A percentile compares a stretch with the other conserved stretches of the same genome.
phyloP scores from a whole-genome alignment of 2,797 vertebrate species.

The Ataeniobius toweri region DNA sequence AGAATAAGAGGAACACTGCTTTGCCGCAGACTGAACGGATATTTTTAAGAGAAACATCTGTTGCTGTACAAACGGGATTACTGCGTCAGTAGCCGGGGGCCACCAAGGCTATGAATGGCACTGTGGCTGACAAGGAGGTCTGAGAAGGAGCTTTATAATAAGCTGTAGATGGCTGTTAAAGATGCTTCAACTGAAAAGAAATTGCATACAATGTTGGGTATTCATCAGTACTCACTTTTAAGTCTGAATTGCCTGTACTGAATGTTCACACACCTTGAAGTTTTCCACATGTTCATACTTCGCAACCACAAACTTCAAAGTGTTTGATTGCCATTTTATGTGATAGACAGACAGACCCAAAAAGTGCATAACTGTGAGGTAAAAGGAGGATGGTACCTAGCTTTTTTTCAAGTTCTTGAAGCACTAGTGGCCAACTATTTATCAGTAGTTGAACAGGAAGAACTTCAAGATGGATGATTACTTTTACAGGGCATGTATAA shows the following conservation, averaged over 20 bases:
- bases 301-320: not conserved
- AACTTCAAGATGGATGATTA: not conserved
- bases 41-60: slow-evolving; percentile 81
- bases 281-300: not conserved
- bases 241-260: not conserved
- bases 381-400: not conserved
- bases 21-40: slow-evolving; percentile 65
- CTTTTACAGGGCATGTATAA: not conserved
- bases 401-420: not conserved
- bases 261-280: not conserved
- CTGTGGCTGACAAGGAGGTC: slow-evolving; percentile 44
- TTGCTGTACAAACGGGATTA: slow-evolving; percentile 79
- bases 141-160: slow-evolving; percentile 70
- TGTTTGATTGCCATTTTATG: not conserved
- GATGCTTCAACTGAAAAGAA: slow-evolving; percentile 58
- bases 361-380: not conserved
- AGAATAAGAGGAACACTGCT: slow-evolving; percentile 66
- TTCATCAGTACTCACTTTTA: slow-evolving; percentile 56
- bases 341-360: not conserved
- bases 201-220: slow-evolving; percentile 46
- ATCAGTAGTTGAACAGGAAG: too few relatives aligned
- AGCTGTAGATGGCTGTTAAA: slow-evolving; percentile 55
- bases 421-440: too few relatives aligned
- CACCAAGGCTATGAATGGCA: slow-evolving; percentile 70
- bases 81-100: slow-evolving; percentile 67